These are phyloP conservation scores for Anthonomus grandis DNA, from an alignment of 1,140 invertebrate species.

Conservation along the genomic window DNA sequence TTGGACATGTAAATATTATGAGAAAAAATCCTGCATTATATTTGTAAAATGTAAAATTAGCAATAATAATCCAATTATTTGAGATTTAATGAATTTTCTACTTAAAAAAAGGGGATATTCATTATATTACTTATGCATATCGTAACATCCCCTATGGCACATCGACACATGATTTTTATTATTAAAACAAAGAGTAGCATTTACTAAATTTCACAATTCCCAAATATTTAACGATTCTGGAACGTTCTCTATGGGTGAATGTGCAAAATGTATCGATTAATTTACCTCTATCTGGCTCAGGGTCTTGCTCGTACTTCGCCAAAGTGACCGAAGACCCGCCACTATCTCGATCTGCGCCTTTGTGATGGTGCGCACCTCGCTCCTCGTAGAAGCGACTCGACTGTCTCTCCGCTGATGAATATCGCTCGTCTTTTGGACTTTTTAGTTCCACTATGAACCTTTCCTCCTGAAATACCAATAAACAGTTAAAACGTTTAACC, in stretches of 20 bases:
- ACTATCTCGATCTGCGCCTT: conserved; percentile 45
- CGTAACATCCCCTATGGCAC: no score
- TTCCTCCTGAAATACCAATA: conserved; percentile 49
- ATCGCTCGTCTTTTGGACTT: conserved; percentile 45
- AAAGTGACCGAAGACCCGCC: conserved; percentile 25
- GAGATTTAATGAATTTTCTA: no score
- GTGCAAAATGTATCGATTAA: not conserved
- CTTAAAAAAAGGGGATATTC: no score
- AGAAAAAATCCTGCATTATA: no score
- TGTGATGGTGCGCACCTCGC: conserved; percentile 48
- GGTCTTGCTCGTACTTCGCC: conserved; percentile 42
- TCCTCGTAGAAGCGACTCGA: conserved; percentile 48
- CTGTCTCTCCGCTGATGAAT: conserved; percentile 35
- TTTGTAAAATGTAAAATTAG: no score
- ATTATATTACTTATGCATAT: no score
- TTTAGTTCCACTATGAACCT: conserved; percentile 46
- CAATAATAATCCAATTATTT: no score
- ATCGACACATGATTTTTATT: no score
- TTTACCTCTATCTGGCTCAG: conserved; percentile 46
- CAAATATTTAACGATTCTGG: not conserved
- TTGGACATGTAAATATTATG: no score
- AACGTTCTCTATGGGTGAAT: not conserved
- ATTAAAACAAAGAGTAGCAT: no score
- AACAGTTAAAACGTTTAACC: not conserved
- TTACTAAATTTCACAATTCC: not conserved